Conservation (phyloP, 2,888 invertebrate genomes). For the Alviniconcha strummeri region DNA sequence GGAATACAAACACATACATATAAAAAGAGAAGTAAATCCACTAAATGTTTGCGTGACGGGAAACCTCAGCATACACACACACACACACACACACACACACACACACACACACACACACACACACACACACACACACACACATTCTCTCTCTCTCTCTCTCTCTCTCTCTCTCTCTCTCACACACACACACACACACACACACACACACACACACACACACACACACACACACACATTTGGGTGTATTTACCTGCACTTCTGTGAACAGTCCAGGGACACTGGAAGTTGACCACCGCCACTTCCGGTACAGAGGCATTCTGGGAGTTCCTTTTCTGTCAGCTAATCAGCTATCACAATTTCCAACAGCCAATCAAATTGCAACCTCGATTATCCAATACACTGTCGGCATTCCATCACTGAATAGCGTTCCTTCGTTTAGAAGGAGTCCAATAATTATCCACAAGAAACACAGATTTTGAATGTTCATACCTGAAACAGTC, state of each 20-base stretch:
- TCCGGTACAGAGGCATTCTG: slow-evolving; percentile 51
- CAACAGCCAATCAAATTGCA: no score
- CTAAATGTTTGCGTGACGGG: no score
- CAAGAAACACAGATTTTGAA: no score
- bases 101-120: neutral
- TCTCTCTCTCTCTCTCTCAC: neutral
- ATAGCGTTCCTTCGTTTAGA: no score
- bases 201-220: slow-evolving; percentile 14
- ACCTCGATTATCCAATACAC: no score
- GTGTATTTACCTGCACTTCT: slow-evolving; percentile 30
- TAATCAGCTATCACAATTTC: no score
- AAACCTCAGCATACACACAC: no score
- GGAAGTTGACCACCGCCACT: slow-evolving; percentile 56
- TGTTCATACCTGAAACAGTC: no score
- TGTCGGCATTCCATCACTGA: no score
- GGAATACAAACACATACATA: no score
- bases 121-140: neutral
- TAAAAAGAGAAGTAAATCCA: no score
- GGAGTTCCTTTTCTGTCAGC: neutral
- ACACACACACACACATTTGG: neutral
- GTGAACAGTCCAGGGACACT: slow-evolving; percentile 48
- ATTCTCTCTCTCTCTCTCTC: neutral
- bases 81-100: neutral
- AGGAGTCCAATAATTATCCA: no score
- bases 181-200: neutral